A percentile compares a stretch with the other conserved stretches of the same genome.
phyloP scores from a whole-genome alignment of 2,113 vertebrate species.

The Lates calcarifer region DNA sequence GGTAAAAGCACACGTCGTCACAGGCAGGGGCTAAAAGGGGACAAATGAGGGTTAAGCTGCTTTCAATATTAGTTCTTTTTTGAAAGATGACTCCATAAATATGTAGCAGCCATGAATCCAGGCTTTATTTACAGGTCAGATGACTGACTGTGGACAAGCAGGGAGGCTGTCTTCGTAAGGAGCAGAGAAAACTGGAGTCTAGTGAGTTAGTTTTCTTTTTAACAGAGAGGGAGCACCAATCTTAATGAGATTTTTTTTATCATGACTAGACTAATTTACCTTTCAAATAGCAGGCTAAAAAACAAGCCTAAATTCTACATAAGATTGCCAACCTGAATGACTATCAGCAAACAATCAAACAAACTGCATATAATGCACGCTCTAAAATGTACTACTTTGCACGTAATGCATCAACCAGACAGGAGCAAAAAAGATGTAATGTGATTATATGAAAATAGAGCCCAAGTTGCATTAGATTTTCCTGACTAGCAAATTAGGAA shows the following conservation, averaged over 20 bases:
- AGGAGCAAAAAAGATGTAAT: background rate
- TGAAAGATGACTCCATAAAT: conserved; percentile 74
- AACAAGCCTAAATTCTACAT: background rate
- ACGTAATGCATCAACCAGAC: background rate
- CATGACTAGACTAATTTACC: background rate
- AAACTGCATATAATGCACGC: background rate
- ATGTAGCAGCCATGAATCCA: conserved; percentile 66
- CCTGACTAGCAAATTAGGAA: conserved; percentile 16
- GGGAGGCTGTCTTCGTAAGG: background rate
- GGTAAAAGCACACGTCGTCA: conserved; percentile 63
- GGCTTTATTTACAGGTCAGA: conserved; percentile 69
- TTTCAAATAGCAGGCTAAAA: background rate
- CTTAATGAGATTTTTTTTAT: background rate
- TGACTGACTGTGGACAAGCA: conserved; percentile 24
- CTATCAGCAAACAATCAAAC: conserved; percentile 7
- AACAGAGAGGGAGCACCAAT: background rate
- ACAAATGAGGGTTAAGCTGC: conserved; percentile 76
- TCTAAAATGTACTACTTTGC: background rate
- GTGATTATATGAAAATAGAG: conserved; percentile 30
- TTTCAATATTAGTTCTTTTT: conserved; percentile 72
- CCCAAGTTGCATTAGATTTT: conserved; percentile 1
- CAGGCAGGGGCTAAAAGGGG: conserved; percentile 66
- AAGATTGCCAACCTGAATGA: background rate
- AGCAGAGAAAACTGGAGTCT: conserved; percentile 6
- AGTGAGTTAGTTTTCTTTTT: background rate